Conservation (phyloP, 2,888 invertebrate species). For the Eucera pruinosa region DNA sequence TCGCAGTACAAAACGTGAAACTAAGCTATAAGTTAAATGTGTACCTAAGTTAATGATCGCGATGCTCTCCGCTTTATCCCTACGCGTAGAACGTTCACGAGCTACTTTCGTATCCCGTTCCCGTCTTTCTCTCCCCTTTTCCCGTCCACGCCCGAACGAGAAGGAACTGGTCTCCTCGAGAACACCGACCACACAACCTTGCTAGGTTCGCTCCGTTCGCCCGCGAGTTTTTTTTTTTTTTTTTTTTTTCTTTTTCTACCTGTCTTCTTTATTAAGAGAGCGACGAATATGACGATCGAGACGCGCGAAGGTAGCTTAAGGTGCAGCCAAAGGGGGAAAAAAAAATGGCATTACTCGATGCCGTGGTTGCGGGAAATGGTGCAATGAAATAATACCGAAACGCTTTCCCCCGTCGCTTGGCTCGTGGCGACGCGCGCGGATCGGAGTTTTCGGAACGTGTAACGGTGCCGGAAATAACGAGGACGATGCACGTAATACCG, state of each 20-base stretch:
- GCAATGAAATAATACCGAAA: conserved; percentile 40
- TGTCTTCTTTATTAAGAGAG: neutral
- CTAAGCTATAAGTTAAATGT: conserved; percentile 66
- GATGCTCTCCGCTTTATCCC: conserved; percentile 32
- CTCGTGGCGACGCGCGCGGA: neutral
- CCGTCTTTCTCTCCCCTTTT: conserved; percentile 1
- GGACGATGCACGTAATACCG: neutral
- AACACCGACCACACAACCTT: neutral
- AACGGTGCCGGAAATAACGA: conserved; percentile 19
- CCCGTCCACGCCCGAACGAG: conserved; percentile 13
- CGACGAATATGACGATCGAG: conserved; percentile 8
- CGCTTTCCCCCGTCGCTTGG: conserved; percentile 2
- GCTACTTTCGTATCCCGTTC: conserved; percentile 12
- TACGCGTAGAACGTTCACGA: conserved; percentile 19
- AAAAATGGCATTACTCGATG: conserved; percentile 24
- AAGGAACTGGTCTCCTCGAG: neutral
- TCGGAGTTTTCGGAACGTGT: conserved; percentile 10
- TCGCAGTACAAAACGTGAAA: conserved; percentile 70
- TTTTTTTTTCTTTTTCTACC: neutral
- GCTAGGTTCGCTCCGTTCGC: conserved; percentile 4
- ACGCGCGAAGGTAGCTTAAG: conserved; percentile 36
- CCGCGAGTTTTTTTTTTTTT: neutral
- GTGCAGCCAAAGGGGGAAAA: conserved; percentile 40
- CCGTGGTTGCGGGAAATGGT: conserved; percentile 46
- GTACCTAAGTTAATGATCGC: conserved; percentile 61